Evolutionary conservation across 2,113 vertebrate genomes (phyloP).

Genomic region (Clinocottus analis): DNA sequence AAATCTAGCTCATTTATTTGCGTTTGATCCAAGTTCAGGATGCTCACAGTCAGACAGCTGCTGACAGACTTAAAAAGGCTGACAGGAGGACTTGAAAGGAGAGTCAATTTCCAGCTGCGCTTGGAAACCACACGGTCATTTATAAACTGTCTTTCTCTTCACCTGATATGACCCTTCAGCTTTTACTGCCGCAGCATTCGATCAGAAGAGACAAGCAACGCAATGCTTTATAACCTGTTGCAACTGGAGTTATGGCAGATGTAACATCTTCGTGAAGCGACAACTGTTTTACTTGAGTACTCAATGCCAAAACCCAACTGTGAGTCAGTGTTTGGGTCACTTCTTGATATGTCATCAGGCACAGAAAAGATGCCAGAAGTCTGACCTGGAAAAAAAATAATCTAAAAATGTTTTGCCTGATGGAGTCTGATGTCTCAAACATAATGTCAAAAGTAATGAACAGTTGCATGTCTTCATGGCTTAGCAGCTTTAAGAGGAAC

Average conservation of each 20-base stretch:
- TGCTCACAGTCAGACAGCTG: slow-evolving; percentile 45
- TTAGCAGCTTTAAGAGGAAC: slow-evolving; percentile 28
- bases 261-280: slow-evolving; percentile 6
- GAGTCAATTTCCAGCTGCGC: slow-evolving; percentile 58
- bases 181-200: slow-evolving; percentile 17
- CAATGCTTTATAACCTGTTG: slow-evolving; percentile 32
- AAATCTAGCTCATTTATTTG: slow-evolving; percentile 22
- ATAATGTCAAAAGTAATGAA: slow-evolving; percentile 50
- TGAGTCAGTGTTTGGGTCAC: slow-evolving; percentile 36
- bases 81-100: slow-evolving; percentile 52
- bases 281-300: slow-evolving; percentile 12
- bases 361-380: slow-evolving; percentile 31
- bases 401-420: slow-evolving; percentile 55
- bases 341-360: slow-evolving; percentile 29
- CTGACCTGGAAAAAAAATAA: slow-evolving; percentile 56
- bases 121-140: slow-evolving; percentile 56
- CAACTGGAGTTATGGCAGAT: slow-evolving; percentile 16
- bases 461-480: slow-evolving; percentile 32
- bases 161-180: slow-evolving; percentile 60
- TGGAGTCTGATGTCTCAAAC: slow-evolving; percentile 25
- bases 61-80: slow-evolving; percentile 52
- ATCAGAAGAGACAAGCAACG: slow-evolving; percentile 2
- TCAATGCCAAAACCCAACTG: slow-evolving; percentile 11
- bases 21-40: slow-evolving; percentile 39
- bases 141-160: slow-evolving; percentile 59